These are phyloP conservation scores for Lithosia quadra DNA, from an alignment of 2,888 invertebrate species.

Conservation along the genomic window DNA sequence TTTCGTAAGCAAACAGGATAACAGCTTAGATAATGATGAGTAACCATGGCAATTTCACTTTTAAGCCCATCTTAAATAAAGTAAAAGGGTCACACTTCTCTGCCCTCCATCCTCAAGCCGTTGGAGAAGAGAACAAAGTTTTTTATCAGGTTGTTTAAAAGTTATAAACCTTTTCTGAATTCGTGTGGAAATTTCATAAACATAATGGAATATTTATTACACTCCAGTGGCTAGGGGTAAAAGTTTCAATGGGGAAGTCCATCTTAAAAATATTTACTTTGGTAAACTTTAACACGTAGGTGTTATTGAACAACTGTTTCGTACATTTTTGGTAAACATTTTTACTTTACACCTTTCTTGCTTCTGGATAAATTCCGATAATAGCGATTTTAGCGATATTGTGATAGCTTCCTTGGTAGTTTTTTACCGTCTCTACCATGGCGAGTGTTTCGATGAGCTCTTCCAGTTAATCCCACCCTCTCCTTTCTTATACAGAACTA, in stretches of 20 bases:
- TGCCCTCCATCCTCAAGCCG: background rate
- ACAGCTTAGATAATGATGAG: no score
- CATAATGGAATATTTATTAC: constrained; percentile 1
- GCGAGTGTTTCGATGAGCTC: no score
- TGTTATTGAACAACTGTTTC: background rate
- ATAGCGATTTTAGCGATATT: no score
- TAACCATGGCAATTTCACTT: background rate
- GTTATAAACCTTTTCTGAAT: constrained; percentile 1
- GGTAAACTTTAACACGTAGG: background rate
- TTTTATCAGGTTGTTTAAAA: background rate
- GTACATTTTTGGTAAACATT: background rate
- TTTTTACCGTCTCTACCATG: no score
- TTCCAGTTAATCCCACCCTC: no score
- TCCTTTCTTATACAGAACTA: no score
- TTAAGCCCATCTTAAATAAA: background rate
- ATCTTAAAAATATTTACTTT: constrained; percentile 2
- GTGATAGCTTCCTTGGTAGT: no score
- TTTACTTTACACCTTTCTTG: no score
- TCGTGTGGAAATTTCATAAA: constrained; percentile 4
- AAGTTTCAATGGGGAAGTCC: background rate
- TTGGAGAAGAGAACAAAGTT: background rate
- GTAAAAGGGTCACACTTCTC: background rate
- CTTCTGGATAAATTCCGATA: no score
- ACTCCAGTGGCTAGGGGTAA: constrained; percentile 1
- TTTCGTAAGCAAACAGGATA: no score